These are phyloP conservation scores for Pterostichus niger DNA, from an alignment of 2,888 invertebrate genomes.

Conservation along the genomic window DNA sequence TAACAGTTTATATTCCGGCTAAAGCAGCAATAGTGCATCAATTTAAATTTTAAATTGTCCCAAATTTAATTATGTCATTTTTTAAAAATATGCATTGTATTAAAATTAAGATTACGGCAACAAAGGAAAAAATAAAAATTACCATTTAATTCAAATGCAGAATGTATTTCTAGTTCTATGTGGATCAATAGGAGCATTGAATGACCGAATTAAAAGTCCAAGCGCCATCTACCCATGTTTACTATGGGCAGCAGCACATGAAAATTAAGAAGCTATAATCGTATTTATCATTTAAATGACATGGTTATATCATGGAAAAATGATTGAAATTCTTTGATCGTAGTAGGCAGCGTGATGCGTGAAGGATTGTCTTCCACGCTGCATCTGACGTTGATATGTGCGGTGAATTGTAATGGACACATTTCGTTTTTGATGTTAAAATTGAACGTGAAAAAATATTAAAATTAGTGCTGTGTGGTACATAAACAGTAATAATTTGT, in stretches of 20 bases:
- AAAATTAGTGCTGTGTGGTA: no score
- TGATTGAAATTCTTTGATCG: constrained; percentile 40
- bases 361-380: constrained; percentile 31
- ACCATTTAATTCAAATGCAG: background rate
- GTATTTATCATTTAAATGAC: constrained; percentile 32
- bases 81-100: background rate
- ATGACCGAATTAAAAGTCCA: background rate
- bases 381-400: constrained; percentile 3
- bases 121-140: background rate
- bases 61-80: background rate
- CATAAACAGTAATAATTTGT: no score
- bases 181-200: background rate
- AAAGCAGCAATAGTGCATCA: background rate
- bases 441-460: no score
- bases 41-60: background rate
- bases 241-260: background rate
- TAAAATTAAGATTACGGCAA: background rate
- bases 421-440: background rate
- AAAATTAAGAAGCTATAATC: constrained; percentile 27
- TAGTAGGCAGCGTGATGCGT: constrained; percentile 43
- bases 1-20: background rate
- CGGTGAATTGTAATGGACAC: constrained; percentile 10
- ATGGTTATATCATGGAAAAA: constrained; percentile 14
- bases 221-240: background rate
- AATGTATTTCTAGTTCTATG: background rate